phyloP scores from a whole-genome alignment of 2,113 vertebrate species.

The Oncorhynchus keta region DNA sequence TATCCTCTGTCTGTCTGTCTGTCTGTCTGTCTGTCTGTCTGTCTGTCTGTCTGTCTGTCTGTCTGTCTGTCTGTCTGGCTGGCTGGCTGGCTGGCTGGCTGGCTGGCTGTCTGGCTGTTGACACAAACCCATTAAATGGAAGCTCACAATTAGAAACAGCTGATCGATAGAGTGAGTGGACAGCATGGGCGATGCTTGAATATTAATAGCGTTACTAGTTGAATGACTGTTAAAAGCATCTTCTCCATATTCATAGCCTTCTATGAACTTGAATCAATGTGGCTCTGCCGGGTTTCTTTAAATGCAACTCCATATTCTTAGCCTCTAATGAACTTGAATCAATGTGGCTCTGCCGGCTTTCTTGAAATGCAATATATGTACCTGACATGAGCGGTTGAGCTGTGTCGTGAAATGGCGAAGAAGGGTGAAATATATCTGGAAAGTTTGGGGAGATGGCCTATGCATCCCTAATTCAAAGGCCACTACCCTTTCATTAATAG shows the following conservation, averaged over 20 bases:
- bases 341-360: too few relatives aligned
- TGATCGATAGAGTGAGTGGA: neutral
- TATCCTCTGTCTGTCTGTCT: too few relatives aligned
- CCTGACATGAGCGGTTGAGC: neutral
- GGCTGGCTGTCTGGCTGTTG: neutral
- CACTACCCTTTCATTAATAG: too few relatives aligned
- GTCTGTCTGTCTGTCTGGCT: neutral
- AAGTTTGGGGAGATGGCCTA: too few relatives aligned
- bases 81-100: neutral
- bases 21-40: too few relatives aligned
- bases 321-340: too few relatives aligned
- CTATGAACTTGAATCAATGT: neutral
- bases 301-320: too few relatives aligned
- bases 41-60: too few relatives aligned
- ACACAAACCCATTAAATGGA: neutral
- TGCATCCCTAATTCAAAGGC: too few relatives aligned
- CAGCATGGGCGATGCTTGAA: neutral
- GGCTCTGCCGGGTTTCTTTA: neutral
- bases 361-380: too few relatives aligned
- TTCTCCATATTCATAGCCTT: neutral
- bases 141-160: neutral
- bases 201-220: neutral
- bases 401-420: neutral
- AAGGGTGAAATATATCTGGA: neutral
- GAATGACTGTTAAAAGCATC: neutral